phyloP scores from a whole-genome alignment of 2,888 invertebrate species.

The Synanthedon vespiformis region DNA sequence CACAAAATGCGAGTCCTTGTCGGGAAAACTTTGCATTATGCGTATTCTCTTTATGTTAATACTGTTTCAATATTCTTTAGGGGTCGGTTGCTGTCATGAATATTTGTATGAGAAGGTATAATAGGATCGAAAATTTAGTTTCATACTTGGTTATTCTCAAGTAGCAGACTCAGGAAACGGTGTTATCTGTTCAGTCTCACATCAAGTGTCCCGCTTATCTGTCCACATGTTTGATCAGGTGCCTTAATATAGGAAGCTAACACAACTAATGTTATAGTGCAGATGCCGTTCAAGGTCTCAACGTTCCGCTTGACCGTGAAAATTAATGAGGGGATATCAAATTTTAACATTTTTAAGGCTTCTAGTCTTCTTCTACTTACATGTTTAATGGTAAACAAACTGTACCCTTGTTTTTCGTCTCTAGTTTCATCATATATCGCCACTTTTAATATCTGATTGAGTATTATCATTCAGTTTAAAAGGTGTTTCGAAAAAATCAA shows the following conservation, averaged over 20 bases:
- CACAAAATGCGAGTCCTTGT: slow-evolving; percentile 23
- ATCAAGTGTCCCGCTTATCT: slow-evolving; percentile 65
- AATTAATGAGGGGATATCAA: slow-evolving; percentile 9
- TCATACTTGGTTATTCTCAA: slow-evolving; percentile 19
- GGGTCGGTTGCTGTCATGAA: slow-evolving; percentile 5
- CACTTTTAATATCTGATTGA: too few relatives aligned
- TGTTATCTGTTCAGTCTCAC: slow-evolving; percentile 53
- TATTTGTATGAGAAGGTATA: slow-evolving; percentile 4
- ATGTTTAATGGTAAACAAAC: background rate
- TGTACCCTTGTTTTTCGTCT: background rate
- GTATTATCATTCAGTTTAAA: too few relatives aligned
- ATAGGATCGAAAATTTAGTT: background rate
- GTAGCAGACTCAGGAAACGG: slow-evolving; percentile 41
- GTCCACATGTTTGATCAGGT: slow-evolving; percentile 66
- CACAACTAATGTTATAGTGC: slow-evolving; percentile 31
- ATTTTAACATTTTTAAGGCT: background rate
- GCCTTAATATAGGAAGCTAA: slow-evolving; percentile 38
- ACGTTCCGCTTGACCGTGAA: slow-evolving; percentile 45
- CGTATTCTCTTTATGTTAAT: slow-evolving; percentile 14
- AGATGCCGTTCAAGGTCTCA: slow-evolving; percentile 40
- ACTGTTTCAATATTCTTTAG: slow-evolving; percentile 9
- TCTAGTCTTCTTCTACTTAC: background rate
- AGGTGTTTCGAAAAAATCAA: too few relatives aligned
- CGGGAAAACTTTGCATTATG: slow-evolving; percentile 5
- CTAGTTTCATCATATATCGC: background rate